Base-by-base conservation (phyloP, 2,797 vertebrate genomes). In the Microtus obscurus region DNA sequence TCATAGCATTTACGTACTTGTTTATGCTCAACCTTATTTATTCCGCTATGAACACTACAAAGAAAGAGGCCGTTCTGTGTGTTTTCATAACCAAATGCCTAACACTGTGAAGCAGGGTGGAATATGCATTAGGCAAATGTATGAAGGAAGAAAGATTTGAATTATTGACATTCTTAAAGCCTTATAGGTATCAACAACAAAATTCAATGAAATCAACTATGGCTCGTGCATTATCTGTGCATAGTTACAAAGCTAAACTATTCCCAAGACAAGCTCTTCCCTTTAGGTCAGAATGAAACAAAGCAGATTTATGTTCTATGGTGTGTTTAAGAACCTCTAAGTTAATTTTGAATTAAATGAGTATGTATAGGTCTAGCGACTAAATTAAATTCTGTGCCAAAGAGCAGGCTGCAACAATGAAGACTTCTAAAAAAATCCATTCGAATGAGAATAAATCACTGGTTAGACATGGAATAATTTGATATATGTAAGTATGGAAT, bases 191-290 rank as follows among this genome's bases (percentile, higher is more conserved):
- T 87, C 25, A 86, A 10, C 9, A 73, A 59, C 23, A 79, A 63
- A 63, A 74, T 73, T 61, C 25, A 63, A 53, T 31, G 21, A 93
- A 91, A 13, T 74, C 53, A 78, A 25, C 56, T 81, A 2, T 61
- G 61, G 87, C 6, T 69, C 74, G 4, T 4, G 0, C 6, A 82
- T 89, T 76, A 87, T 69, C 89, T 90, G 16, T 45, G 21, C 90
- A 78, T 19, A 79, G 63, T 94, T 89, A 48, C 48, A 63, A 25
- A 92, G 53, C 69, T 82, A 91, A 94, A 82, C 21, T 59, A 77
- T 9, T 6, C 16, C 0, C 48, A 2, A 56, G 61, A 71, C 29
- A 61, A 53, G 25, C 1, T 43, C 29, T 76, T 83, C 2, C 11
- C 2, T 88, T 77, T 83, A 81, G 43, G 45, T 90, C 6, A 76